These are phyloP conservation scores for Brachionus rubens DNA, from an alignment of 1,140 invertebrate species.

Conservation along the genomic window DNA sequence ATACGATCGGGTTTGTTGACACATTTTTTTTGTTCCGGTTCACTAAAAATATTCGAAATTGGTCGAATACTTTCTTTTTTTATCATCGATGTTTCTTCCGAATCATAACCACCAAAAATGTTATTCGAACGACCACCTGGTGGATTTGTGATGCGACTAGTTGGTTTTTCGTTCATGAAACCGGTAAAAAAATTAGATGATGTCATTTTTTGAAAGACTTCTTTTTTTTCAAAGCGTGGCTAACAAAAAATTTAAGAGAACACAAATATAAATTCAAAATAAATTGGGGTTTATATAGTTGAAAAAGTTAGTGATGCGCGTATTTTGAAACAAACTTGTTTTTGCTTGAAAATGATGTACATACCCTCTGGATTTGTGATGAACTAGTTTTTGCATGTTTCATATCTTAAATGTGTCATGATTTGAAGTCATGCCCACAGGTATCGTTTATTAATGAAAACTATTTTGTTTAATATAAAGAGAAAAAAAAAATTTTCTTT, in stretches of 20 bases:
- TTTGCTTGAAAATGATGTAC: too few species aligned
- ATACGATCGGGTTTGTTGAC: background rate
- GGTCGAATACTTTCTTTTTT: slow-evolving; percentile 31
- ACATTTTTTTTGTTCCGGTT: background rate
- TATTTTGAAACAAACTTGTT: background rate
- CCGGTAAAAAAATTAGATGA: slow-evolving; percentile 25
- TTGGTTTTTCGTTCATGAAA: background rate
- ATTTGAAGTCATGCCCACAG: too few species aligned
- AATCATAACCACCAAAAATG: slow-evolving; percentile 9
- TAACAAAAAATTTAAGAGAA: background rate
- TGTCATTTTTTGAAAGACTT: slow-evolving; percentile 20
- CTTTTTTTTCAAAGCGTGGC: background rate
- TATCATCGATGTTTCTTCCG: background rate
- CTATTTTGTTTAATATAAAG: too few species aligned
- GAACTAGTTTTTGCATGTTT: too few species aligned
- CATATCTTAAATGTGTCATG: too few species aligned
- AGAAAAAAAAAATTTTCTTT: too few species aligned
- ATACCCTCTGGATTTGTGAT: too few species aligned
- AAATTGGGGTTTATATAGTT: background rate
- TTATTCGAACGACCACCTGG: slow-evolving; percentile 28
- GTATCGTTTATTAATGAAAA: too few species aligned
- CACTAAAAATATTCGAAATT: background rate
- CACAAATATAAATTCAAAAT: too few species aligned
- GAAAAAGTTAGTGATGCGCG: background rate
- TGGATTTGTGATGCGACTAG: slow-evolving; percentile 4